Percentiles rank a stretch among this genome's conserved stretches.
phyloP scores from a whole-genome alignment of 2,797 vertebrate genomes.

The Enteromius argenteus region DNA sequence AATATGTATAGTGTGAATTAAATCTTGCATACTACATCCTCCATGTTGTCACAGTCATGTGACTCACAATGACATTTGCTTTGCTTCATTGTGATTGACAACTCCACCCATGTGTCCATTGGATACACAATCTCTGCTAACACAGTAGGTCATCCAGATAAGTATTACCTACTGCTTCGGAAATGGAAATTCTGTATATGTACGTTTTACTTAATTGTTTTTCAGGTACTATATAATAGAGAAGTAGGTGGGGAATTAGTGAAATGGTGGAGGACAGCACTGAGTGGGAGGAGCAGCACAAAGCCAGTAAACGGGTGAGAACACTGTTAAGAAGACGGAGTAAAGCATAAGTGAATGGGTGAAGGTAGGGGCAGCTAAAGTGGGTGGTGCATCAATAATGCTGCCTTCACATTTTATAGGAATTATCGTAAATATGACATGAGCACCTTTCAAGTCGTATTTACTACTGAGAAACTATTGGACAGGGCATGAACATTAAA shows the following conservation, averaged over 20 bases:
- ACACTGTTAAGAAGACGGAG: background rate
- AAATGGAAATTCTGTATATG: background rate
- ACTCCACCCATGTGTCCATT: background rate
- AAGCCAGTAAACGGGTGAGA: background rate
- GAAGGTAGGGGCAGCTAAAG: background rate
- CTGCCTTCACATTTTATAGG: background rate
- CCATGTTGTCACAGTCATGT: background rate
- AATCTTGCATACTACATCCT: background rate
- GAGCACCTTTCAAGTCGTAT: background rate
- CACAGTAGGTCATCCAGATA: background rate
- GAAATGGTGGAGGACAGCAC: background rate
- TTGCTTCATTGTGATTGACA: background rate
- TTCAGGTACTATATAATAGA: background rate
- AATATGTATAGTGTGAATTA: background rate
- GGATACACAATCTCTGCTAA: background rate
- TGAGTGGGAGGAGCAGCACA: background rate
- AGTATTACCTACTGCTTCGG: background rate
- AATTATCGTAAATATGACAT: background rate
- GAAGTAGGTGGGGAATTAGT: background rate
- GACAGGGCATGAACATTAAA: too few relatives aligned
- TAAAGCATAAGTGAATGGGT: background rate
- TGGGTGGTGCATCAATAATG: background rate
- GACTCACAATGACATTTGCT: background rate
- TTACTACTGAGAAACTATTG: background rate
- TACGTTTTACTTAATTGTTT: background rate